These are phyloP conservation scores for Lerista edwardsae DNA, from an alignment of 2,797 vertebrate species.

Conservation along the genomic window DNA sequence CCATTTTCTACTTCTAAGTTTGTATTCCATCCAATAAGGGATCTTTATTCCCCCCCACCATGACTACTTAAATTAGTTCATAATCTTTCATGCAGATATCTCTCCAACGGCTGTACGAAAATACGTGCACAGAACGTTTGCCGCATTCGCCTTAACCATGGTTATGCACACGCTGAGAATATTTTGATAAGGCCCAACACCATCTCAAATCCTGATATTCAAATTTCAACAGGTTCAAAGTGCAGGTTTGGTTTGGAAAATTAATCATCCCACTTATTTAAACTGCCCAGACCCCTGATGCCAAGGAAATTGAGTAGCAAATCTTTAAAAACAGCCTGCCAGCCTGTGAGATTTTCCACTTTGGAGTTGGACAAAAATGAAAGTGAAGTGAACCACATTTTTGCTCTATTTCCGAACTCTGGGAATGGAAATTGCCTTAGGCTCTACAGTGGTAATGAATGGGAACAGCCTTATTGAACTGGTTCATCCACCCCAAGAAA, in stretches of 20 bases:
- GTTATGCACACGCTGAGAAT: not conserved
- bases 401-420: not conserved
- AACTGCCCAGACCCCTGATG: not conserved
- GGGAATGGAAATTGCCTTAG: not conserved
- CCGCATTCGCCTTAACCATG: not conserved
- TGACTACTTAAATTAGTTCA: not conserved
- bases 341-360: not conserved
- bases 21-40: not conserved
- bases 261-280: constrained; percentile 14
- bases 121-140: not conserved
- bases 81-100: not conserved
- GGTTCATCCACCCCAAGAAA: not conserved
- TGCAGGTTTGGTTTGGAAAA: not conserved
- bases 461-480: not conserved
- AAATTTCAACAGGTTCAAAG: constrained; percentile 7
- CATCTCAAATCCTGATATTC: not conserved
- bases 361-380: not conserved
- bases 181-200: not conserved
- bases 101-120: not conserved
- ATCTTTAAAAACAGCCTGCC: not conserved
- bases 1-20: not conserved
- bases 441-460: not conserved
- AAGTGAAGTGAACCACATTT: not conserved
- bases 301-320: not conserved
- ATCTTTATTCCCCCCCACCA: not conserved